Evolutionary conservation across 2,113 vertebrate species (phyloP), one percentile per base, ranked within the genome.

Genomic region (Planiliza haematocheilus): DNA sequence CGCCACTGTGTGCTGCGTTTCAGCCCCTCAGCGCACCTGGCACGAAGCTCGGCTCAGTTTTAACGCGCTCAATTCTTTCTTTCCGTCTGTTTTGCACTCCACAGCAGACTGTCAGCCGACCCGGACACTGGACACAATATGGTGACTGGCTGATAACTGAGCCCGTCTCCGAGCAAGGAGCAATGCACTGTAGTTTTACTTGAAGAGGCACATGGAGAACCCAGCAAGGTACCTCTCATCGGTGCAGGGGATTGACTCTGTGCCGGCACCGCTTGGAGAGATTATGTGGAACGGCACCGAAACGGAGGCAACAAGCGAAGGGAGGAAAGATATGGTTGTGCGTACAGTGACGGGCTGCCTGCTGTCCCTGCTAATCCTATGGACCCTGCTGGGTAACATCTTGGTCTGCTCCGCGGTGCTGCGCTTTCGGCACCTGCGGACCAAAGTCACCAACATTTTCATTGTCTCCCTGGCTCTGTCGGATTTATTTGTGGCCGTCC

Each of bases 371-470:
- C 95, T 99, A 51, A 96, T 99, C 80, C 86, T 96, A 42, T 97
- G 96, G 95, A 98, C 97, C 0, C 90, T 99, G 34, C 90, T 98
- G 2, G 97, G 97, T 21, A 98, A 99, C 85, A 91, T 95, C 66
- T 78, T 97, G 91, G 97, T 99, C 64, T 99, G 97, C 66, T 90
- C 92, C 1, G 96, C 97, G 48, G 94, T 98, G 83, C 86, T 97
- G 77, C 94, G 95, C 79, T 97, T 95, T 79, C 93, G 96, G 34
- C 96, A 96, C 86, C 74, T 99, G 84, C 94, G 97, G 63, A 92
- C 90, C 84, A 97, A 95, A 91, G 95, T 97, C 69, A 98, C 97
- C 88, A 96, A 96, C 81, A 93, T 96, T 72, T 99, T 99, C 86
- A 96, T 97, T 21, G 95, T 96, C 46, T 99, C 97, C 1, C 79